Evolutionary conservation across 1,140 invertebrate species (phyloP).

Genomic region (Drosophila lowei): DNA sequence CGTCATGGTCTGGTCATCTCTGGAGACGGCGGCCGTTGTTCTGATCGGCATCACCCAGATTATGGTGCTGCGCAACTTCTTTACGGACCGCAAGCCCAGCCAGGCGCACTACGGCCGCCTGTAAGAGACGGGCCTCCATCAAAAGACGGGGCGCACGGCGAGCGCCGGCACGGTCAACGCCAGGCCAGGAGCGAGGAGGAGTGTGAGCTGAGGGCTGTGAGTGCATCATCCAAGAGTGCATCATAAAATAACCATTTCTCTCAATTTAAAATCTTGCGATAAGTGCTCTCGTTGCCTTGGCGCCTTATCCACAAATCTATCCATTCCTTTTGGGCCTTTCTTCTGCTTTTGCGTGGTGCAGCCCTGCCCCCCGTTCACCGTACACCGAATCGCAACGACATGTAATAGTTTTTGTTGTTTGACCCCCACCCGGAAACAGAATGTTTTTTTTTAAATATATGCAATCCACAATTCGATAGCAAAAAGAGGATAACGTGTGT

Average conservation of each 20-base stretch:
- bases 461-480: conserved; percentile 40
- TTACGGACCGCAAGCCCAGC: conserved; percentile 91
- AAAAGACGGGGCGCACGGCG: not conserved
- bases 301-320: conserved; percentile 32
- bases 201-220: no score
- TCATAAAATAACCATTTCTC: no score
- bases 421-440: conserved; percentile 31
- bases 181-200: no score
- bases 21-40: conserved; percentile 94
- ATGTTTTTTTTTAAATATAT: conserved; percentile 45
- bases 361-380: conserved; percentile 8
- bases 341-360: conserved; percentile 1
- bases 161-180: no score
- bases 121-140: conserved; percentile 33
- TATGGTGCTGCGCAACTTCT: conserved; percentile 96
- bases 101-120: conserved; percentile 71
- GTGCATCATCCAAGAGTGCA: no score
- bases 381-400: conserved; percentile 7
- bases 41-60: conserved; percentile 95
- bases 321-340: conserved; percentile 35
- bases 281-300: conserved; percentile 4
- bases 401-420: conserved; percentile 41
- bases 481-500: conserved; percentile 13
- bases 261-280: conserved; percentile 17
- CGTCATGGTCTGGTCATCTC: conserved; percentile 95